Percentiles rank a stretch among this genome's conserved stretches.
These are phyloP conservation scores for Tinea trinotella DNA, from an alignment of 2,888 invertebrate genomes.

Conservation along the genomic window DNA sequence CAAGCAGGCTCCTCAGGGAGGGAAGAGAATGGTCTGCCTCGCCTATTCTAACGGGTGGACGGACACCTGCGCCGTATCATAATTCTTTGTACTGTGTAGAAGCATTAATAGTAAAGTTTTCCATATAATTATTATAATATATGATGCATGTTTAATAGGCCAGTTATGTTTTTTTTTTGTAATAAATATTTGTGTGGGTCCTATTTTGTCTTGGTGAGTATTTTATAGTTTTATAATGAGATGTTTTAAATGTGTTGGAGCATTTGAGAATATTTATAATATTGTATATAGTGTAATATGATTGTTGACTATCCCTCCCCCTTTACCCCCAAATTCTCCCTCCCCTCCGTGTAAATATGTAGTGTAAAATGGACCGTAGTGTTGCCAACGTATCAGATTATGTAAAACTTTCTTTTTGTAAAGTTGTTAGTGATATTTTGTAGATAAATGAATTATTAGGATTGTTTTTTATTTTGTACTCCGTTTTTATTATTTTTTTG, in stretches of 20 bases:
- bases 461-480: constrained; percentile 44
- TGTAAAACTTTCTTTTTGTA: constrained; percentile 69
- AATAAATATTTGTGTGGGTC: no score
- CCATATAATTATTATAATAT: no score
- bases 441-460: constrained; percentile 65
- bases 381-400: constrained; percentile 55
- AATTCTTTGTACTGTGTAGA: no score
- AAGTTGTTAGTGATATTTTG: constrained; percentile 67
- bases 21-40: no score
- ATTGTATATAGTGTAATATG: constrained; percentile 64
- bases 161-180: no score
- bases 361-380: constrained; percentile 49
- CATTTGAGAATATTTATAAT: constrained; percentile 72
- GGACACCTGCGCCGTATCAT: no score
- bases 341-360: constrained; percentile 63
- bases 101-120: no score
- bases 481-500: constrained; percentile 50
- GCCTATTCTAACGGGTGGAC: no score
- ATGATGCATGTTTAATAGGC: no score
- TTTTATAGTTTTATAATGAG: constrained; percentile 27
- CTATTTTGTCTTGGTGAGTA: no score
- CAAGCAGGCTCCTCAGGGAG: no score
- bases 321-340: not conserved
- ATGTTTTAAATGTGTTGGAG: constrained; percentile 72
- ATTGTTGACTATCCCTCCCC: not conserved